These are phyloP conservation scores for Plectrocnemia conspersa DNA, from an alignment of 1,140 invertebrate species.

Conservation along the genomic window DNA sequence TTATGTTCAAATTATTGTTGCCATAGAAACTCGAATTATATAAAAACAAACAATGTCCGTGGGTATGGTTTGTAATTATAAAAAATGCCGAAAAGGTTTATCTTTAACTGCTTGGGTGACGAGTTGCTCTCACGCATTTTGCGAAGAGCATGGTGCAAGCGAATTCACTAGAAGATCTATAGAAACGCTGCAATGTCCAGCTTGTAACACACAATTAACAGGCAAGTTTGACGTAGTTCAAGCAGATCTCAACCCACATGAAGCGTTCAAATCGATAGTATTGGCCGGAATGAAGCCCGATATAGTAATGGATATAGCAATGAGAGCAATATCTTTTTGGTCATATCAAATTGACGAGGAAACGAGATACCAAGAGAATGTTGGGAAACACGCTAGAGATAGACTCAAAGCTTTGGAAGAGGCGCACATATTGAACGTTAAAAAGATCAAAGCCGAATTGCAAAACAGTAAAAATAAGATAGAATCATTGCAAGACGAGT, in stretches of 20 bases:
- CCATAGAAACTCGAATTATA: neutral
- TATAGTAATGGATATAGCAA: slow-evolving; percentile 50
- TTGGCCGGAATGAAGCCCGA: slow-evolving; percentile 51
- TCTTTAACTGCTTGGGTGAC: slow-evolving; percentile 47
- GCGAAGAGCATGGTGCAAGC: slow-evolving; percentile 49
- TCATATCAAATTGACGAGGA: slow-evolving; percentile 52
- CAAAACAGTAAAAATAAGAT: slow-evolving; percentile 47
- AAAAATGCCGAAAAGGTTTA: slow-evolving; percentile 49
- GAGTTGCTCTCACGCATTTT: slow-evolving; percentile 53
- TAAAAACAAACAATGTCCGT: slow-evolving; percentile 38
- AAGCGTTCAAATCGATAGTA: slow-evolving; percentile 52
- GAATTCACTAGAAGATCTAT: slow-evolving; percentile 47
- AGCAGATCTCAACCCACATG: slow-evolving; percentile 49
- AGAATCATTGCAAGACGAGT: slow-evolving; percentile 43
- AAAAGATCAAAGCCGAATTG: slow-evolving; percentile 48
- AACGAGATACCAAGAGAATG: slow-evolving; percentile 46
- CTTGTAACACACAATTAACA: slow-evolving; percentile 47
- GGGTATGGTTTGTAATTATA: slow-evolving; percentile 51
- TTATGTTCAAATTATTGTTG: neutral
- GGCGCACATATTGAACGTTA: slow-evolving; percentile 43
- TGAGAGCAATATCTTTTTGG: slow-evolving; percentile 53
- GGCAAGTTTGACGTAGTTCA: slow-evolving; percentile 53
- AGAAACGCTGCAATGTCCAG: slow-evolving; percentile 47
- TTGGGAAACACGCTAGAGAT: slow-evolving; percentile 46
- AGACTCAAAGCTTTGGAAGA: slow-evolving; percentile 47